Evolutionary conservation across 2,113 vertebrate genomes (phyloP), one percentile per base, ranked within the genome.

Genomic region (Leucopsar rothschildi): DNA sequence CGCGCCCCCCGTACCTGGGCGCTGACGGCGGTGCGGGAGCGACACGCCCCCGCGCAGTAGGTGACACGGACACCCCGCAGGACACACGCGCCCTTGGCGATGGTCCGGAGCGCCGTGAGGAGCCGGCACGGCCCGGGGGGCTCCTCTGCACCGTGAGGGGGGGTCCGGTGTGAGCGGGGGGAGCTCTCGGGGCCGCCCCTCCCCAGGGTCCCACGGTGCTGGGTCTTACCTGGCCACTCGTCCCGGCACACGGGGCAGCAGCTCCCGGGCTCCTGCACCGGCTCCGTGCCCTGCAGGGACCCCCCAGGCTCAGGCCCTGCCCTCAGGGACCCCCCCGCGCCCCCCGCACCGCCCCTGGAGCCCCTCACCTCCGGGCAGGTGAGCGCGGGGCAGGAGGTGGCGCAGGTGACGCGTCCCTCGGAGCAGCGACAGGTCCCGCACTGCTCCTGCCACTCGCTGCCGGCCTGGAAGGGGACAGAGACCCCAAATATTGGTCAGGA

Each of bases 41-140:
- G 96, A 88, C 99, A 99, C 81, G 95, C 98, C 16, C 99, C 99
- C 20, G 97, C 97, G 95, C 98, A 99, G 98, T 98, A 99, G 98
- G 98, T 98, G 96, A 99, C 98, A 87, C 98, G 98, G 87, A 99
- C 98, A 39, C 97, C 97, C 72, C 98, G 98, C 81, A 99, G 98
- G 70, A 92, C 95, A 95, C 99, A 99, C 92, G 93, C 88, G 17
- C 98, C 98, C 92, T 99, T 99, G 91, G 98, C 98, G 98, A 99
- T 98, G 96, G 99, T 99, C 23, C 98, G 98, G 59, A 98, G 94
- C 95, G 99, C 98, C 0, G 98, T 98, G 94, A 98, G 95, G 68
- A 95, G 98, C 16, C 33, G 97, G 90, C 99, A 99, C 85, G 97
- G 97, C 5, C 97, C 50, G 33, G 61, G 78, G 0, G 94, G 95